phyloP scores from a whole-genome alignment of 2,113 vertebrate genomes.

The Siphamia tubifer region DNA sequence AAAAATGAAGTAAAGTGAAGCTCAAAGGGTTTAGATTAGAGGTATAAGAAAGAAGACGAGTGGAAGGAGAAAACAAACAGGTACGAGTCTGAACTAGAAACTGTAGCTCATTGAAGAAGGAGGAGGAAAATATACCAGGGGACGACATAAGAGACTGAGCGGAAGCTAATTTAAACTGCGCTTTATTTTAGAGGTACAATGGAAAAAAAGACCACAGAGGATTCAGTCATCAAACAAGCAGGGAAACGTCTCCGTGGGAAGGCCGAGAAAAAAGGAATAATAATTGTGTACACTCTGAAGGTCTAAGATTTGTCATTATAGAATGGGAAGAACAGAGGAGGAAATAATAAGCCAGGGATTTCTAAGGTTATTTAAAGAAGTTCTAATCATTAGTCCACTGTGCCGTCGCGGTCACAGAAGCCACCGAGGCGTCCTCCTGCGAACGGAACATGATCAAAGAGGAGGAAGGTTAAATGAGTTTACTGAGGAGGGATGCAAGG shows the following conservation, averaged over 20 bases:
- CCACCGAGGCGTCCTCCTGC: constrained; percentile 43
- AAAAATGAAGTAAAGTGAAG: constrained; percentile 35
- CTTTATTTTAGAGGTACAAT: constrained; percentile 66
- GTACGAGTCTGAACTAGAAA: constrained; percentile 40
- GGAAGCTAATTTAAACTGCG: constrained; percentile 64
- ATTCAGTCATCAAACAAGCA: constrained; percentile 72
- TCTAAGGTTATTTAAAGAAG: constrained; percentile 69
- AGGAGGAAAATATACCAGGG: not conserved
- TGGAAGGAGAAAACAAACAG: constrained; percentile 56
- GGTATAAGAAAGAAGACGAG: constrained; percentile 47
- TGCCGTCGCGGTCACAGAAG: constrained; percentile 41
- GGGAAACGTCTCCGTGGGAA: constrained; percentile 53
- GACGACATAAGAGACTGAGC: constrained; percentile 59
- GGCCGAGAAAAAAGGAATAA: constrained; percentile 60
- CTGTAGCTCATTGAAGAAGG: constrained; percentile 48
- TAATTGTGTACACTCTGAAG: constrained; percentile 72
- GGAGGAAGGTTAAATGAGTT: constrained; percentile 59
- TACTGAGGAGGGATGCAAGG: constrained; percentile 38
- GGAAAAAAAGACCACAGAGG: constrained; percentile 60
- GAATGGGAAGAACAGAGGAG: constrained; percentile 62
- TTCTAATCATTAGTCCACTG: constrained; percentile 66
- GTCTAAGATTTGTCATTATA: constrained; percentile 71
- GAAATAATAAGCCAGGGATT: constrained; percentile 69
- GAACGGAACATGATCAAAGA: constrained; percentile 67
- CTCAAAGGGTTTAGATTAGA: constrained; percentile 54